Evolutionary conservation across 2,113 vertebrate species (phyloP).

Genomic region (Uria aalge): DNA sequence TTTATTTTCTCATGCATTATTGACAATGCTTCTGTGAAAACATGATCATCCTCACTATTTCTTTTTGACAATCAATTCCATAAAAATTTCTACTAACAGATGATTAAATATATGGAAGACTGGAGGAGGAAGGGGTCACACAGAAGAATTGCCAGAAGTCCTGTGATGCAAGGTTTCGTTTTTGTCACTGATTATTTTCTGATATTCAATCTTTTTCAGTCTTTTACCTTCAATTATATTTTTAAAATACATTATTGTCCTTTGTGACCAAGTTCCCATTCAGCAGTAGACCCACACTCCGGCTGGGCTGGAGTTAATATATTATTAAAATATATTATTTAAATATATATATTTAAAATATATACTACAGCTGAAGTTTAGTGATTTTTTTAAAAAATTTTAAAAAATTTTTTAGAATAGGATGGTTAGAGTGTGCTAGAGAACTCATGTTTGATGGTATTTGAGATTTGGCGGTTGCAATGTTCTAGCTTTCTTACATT

Average conservation of each 20-base stretch:
- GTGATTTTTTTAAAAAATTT: neutral
- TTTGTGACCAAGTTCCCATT: no score
- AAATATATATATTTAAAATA: neutral
- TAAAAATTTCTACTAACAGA: neutral
- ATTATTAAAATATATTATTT: neutral
- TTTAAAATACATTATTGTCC: neutral
- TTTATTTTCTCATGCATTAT: constrained; percentile 33
- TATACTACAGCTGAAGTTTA: neutral
- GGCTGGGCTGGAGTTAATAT: neutral
- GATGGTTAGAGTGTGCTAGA: neutral
- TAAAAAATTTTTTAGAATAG: neutral
- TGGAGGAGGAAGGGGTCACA: neutral
- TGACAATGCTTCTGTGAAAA: constrained; percentile 35
- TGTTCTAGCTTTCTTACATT: neutral
- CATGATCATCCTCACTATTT: constrained; percentile 19
- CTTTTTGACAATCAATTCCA: constrained; percentile 14
- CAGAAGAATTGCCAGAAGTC: neutral
- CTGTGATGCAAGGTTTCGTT: neutral
- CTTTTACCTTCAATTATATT: neutral
- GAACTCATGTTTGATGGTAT: neutral
- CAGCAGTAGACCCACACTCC: no score
- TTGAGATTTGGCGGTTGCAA: neutral
- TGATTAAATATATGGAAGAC: neutral
- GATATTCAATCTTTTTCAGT: neutral
- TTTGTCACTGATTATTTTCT: neutral